These are phyloP conservation scores for Apus apus DNA, from an alignment of 2,113 vertebrate species.

Conservation along the genomic window DNA sequence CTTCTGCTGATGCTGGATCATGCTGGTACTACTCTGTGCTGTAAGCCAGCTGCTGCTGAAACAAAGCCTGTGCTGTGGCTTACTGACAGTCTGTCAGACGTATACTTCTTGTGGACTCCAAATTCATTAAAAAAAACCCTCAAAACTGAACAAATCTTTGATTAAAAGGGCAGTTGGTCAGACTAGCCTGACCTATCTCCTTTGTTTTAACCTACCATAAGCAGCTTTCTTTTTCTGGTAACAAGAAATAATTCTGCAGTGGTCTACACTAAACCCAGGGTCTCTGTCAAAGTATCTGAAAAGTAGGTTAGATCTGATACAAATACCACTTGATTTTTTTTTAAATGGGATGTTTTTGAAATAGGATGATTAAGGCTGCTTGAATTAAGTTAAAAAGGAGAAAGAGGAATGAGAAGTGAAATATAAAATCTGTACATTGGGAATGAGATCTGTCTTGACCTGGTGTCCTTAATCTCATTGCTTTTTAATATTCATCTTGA, in stretches of 20 bases:
- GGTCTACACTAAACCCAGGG: neutral
- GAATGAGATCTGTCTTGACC: neutral
- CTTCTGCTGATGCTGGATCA: accelerated
- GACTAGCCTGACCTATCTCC: neutral
- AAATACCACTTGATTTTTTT: neutral
- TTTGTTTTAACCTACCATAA: neutral
- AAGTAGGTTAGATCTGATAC: constrained; percentile 14
- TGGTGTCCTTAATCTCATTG: neutral
- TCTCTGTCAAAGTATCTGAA: neutral
- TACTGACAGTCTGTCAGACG: neutral
- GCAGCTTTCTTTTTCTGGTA: neutral
- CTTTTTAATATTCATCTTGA: neutral
- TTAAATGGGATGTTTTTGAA: neutral
- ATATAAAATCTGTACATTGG: neutral
- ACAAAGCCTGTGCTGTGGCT: neutral
- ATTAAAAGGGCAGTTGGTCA: constrained; percentile 23
- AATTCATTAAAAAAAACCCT: neutral
- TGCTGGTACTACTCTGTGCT: neutral
- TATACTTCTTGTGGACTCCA: neutral
- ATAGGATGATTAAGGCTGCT: neutral
- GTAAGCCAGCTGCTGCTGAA: neutral
- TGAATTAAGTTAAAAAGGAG: neutral
- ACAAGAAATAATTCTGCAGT: neutral
- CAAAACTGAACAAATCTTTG: neutral
- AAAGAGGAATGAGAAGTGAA: neutral